Percentiles rank a stretch among this genome's conserved stretches.
Evolutionary conservation across 2,888 invertebrate species (phyloP).

Genomic region (Clanis bilineata): DNA sequence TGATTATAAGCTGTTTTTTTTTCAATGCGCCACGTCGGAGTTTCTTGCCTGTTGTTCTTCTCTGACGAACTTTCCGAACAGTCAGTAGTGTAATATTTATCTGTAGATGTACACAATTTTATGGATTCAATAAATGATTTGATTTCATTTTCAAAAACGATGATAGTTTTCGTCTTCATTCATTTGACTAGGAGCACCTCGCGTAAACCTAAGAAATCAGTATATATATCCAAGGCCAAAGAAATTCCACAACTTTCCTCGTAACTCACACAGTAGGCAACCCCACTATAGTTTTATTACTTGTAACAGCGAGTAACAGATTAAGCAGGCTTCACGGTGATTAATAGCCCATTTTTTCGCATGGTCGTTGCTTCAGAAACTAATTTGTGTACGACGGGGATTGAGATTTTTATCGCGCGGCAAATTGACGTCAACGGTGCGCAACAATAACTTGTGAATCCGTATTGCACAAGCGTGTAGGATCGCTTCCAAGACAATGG

Average conservation of each 20-base stretch:
- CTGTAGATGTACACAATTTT: no score
- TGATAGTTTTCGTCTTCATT: no score
- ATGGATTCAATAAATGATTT: no score
- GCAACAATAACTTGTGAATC: not conserved
- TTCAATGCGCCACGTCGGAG: no score
- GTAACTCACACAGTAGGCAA: not conserved
- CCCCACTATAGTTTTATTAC: not conserved
- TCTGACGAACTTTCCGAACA: no score
- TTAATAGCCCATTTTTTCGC: not conserved
- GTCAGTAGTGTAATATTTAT: no score
- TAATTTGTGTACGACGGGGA: not conserved
- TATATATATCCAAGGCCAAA: not conserved
- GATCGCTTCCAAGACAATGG: slow-evolving; percentile 7
- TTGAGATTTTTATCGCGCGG: not conserved
- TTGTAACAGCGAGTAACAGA: not conserved
- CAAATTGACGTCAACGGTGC: not conserved
- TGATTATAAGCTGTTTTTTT: no score
- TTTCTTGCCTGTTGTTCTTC: no score
- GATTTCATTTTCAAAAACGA: no score
- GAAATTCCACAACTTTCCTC: not conserved
- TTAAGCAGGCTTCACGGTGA: not conserved
- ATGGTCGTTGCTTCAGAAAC: not conserved
- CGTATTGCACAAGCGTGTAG: not conserved
- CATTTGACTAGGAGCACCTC: no score
- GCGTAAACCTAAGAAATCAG: no score